Conservation (phyloP, 2,797 vertebrate species). For the Manis pentadactyla region DNA sequence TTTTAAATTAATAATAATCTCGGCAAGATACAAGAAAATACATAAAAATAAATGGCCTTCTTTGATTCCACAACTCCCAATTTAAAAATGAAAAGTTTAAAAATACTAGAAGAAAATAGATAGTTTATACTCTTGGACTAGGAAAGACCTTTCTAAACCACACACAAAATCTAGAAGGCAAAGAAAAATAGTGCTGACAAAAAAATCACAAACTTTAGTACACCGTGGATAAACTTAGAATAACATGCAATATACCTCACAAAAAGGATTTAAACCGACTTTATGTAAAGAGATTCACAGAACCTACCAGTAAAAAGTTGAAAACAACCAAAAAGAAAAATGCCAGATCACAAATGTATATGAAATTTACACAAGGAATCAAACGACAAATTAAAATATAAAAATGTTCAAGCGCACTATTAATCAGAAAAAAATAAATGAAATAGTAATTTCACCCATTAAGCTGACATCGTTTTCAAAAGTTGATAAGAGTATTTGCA, state of each 20-base stretch:
- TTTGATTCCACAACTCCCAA: not conserved
- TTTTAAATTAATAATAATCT: not conserved
- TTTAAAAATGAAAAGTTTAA: not conserved
- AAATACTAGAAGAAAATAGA: not conserved
- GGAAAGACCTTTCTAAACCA: not conserved
- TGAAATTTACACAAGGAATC: not conserved
- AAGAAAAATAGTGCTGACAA: not conserved
- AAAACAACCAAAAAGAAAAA: slow-evolving; percentile 18
- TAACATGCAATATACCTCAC: not conserved
- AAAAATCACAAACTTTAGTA: not conserved
- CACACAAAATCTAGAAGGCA: not conserved
- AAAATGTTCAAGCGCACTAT: not conserved
- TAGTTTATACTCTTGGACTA: not conserved
- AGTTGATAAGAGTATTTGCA: not conserved
- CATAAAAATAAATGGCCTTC: slow-evolving; percentile 8
- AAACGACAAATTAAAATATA: not conserved
- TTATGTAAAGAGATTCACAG: not conserved
- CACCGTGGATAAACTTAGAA: not conserved
- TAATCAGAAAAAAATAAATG: slow-evolving; percentile 6
- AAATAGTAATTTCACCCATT: not conserved
- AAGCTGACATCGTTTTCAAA: not conserved
- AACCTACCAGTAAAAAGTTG: not conserved
- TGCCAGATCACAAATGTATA: not conserved
- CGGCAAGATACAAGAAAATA: not conserved
- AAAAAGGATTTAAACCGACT: not conserved